Evolutionary conservation across 2,113 vertebrate genomes (phyloP), one percentile per base, ranked within the genome.

Genomic region (Crotalus helleri): DNA sequence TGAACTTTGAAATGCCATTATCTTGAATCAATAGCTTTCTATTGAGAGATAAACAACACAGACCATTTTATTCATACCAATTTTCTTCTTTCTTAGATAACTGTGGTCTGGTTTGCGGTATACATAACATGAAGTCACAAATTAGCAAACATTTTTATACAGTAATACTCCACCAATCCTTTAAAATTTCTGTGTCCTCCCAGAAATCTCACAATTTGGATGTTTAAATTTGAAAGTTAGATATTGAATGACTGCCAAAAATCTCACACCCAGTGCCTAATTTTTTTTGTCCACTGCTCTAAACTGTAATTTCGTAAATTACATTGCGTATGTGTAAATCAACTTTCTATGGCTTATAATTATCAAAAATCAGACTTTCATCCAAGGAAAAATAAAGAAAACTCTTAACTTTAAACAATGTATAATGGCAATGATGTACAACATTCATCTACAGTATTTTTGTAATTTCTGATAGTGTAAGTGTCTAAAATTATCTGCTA

Each of bases 381-480:
- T 21, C 74, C 74, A 81, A 44, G 74, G 17, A 26, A 3, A 29
- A 61, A 61, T 29, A 61, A 29, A 29, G 2, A 21, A 44, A 81
- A 44, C 15, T 81, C 3, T 39, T 81, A 3, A 3, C 17, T 81
- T 81, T 21, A 39, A 81, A 39, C 74, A 81, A 44, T 81, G 33
- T 81, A 21, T 81, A 81, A 81, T 17, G 3, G 5, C 81, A 88
- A 23, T 87, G 54, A 55, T 93, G 87, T 94, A n/a, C 58, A 46
- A 94, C 92, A 90, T 55, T 64, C 94, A 95, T 44, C 74, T 81
- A 44, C 3, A 90, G 19, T 91, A 11, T 57, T 74, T 2, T 54
- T 86, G 90, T 59, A 21, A 61, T 93, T 92, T 1, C 49, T 59
- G 33, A 26, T 33, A n/a, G 21, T 2, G 1, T 12, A 26, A 0